Percentiles rank a stretch among this genome's conserved stretches.
These are phyloP conservation scores for Melopsittacus undulatus DNA, from an alignment of 2,797 vertebrate genomes.

Conservation along the genomic window DNA sequence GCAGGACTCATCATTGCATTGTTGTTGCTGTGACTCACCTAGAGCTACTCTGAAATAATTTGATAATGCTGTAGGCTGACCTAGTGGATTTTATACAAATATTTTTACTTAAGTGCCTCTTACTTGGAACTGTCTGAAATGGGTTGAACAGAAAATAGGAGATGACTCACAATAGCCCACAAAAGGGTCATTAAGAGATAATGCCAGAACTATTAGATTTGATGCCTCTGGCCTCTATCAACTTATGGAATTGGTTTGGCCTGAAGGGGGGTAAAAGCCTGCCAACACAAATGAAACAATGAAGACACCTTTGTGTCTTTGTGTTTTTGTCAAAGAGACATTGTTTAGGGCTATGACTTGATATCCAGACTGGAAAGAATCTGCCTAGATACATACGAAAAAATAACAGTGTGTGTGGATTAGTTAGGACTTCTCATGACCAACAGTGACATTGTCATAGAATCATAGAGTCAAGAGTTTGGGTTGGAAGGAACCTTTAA, in stretches of 20 bases:
- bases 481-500: neutral
- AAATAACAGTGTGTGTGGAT: neutral
- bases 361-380: neutral
- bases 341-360: neutral
- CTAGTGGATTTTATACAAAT: neutral
- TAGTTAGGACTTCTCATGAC: neutral
- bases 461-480: neutral
- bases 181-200: conserved; percentile 11
- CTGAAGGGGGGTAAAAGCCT: neutral
- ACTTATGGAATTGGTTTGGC: neutral
- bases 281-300: neutral
- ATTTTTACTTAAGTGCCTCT: neutral
- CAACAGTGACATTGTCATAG: neutral
- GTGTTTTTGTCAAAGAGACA: neutral
- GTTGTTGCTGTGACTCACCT: neutral
- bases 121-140: neutral
- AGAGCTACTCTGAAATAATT: neutral
- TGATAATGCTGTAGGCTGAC: neutral
- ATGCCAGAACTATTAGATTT: neutral
- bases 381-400: neutral
- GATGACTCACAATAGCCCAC: neutral
- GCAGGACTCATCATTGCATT: neutral
- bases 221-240: neutral
- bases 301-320: neutral
- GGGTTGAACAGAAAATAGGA: neutral